Conservation (phyloP, 2,888 invertebrate genomes). For the Melangyna quadrimaculata region DNA sequence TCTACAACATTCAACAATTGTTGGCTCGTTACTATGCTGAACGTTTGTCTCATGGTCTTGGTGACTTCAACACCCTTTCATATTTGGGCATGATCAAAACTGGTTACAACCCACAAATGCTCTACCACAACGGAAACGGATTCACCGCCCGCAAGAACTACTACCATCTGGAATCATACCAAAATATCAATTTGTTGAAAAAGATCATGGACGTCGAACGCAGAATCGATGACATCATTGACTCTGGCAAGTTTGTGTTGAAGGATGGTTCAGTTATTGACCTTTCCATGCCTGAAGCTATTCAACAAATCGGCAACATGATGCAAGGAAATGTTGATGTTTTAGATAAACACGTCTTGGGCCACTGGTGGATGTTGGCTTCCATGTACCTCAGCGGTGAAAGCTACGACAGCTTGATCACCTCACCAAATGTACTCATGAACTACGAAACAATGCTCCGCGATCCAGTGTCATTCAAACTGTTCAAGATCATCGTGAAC, state of each 20-base stretch:
- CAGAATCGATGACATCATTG: conserved; percentile 82
- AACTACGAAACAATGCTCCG: conserved; percentile 86
- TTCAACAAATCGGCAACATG: conserved; percentile 83
- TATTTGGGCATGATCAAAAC: conserved; percentile 82
- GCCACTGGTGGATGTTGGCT: conserved; percentile 76
- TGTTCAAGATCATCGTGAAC: conserved; percentile 84
- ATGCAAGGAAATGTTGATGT: conserved; percentile 82
- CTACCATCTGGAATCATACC: conserved; percentile 82
- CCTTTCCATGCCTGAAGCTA: conserved; percentile 79
- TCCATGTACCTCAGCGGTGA: conserved; percentile 75
- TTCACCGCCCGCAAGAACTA: conserved; percentile 85
- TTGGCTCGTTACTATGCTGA: conserved; percentile 87
- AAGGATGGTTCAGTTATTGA: conserved; percentile 75
- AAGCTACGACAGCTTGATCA: conserved; percentile 72
- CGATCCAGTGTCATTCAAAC: conserved; percentile 87
- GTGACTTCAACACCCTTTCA: conserved; percentile 84
- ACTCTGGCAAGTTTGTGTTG: conserved; percentile 80
- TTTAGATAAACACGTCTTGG: conserved; percentile 75
- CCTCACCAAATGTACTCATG: conserved; percentile 85
- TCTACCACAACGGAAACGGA: conserved; percentile 85
- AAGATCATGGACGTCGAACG: conserved; percentile 77
- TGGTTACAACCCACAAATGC: conserved; percentile 85
- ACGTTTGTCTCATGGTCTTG: conserved; percentile 85
- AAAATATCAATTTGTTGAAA: conserved; percentile 77
- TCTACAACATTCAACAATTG: conserved; percentile 86